Conservation (phyloP, 1,140 invertebrate species). For the Macrobrachium nipponense region DNA sequence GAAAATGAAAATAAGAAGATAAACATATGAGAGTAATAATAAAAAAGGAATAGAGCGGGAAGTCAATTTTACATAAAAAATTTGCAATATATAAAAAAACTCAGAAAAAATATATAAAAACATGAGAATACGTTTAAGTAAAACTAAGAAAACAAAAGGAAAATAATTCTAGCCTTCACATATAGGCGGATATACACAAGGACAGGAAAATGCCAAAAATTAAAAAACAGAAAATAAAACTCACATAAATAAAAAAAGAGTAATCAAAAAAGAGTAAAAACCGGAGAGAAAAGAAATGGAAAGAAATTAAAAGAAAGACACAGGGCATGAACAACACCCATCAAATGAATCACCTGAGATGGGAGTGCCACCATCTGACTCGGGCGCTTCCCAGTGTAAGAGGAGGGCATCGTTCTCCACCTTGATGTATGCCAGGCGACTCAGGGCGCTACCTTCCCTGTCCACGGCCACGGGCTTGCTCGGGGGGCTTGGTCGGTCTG, state of each 20-base stretch:
- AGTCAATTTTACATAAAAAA: neutral
- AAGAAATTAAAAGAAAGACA: neutral
- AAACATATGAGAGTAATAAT: neutral
- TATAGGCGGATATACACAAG: too few relatives aligned
- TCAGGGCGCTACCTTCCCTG: constrained; percentile 60
- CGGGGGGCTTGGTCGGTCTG: constrained; percentile 81
- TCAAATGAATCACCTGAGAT: constrained; percentile 75
- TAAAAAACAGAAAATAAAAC: too few relatives aligned
- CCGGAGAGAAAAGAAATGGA: neutral
- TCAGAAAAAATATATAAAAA: constrained; percentile 7
- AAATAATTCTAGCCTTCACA: neutral
- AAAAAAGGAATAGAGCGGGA: neutral
- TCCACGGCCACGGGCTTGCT: constrained; percentile 72
- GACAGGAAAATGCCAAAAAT: too few relatives aligned
- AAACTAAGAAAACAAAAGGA: neutral
- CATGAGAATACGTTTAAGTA: neutral
- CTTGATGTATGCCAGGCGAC: constrained; percentile 66
- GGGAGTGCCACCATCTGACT: constrained; percentile 87
- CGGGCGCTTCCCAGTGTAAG: constrained; percentile 85
- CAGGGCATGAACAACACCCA: neutral
- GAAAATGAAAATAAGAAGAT: neutral
- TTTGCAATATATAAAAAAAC: neutral
- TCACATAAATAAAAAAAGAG: too few relatives aligned
- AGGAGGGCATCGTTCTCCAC: constrained; percentile 85
- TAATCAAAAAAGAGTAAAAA: too few relatives aligned